Evolutionary conservation across 2,888 invertebrate genomes (phyloP), one percentile per base, ranked within the genome.

Genomic region (Thalpophila matura): DNA sequence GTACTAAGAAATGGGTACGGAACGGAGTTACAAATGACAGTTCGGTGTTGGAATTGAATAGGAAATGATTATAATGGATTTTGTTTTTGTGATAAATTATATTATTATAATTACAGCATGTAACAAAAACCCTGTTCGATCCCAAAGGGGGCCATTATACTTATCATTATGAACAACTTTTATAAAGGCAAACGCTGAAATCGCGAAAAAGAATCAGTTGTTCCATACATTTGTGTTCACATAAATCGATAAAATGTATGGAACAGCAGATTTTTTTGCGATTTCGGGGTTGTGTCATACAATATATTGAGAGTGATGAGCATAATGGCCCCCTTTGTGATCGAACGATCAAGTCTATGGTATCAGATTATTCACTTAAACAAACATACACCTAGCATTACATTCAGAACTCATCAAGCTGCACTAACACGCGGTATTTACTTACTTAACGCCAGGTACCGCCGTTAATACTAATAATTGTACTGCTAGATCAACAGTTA

Each of bases 401-500:
- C 65, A 49, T 33, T 16, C n/a, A n/a, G 9, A 60, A 37, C 62
- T 68, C 40, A 50, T 59, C 50, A 51, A 37, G 12, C 14, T 40
- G 42, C 16, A 27, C 14, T 12, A 55, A 55, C 46, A 55, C 2
- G 9, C 2, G 0, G 16, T 69, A 38, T 69, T 60, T 47, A 70
- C 66, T 70, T 18, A 33, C 16, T 24, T 31, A 70, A 54, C 49
- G 63, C 63, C 65, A 49, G 38, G 51, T 60, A 43, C 63, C 24
- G 3, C 7, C 57, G 55, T 61, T 53, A 56, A 38, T 43, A 38
- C 47, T 38, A 43, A 65, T 50, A 46, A 38, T 38, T 47, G 65
- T 38, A 38, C 27, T 31, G 50, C 60, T 71, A 49, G 5, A 51
- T 45, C 66, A 56, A 70, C 51, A 71, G 55, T 71, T 66, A 61